Conservation (phyloP, 1,140 invertebrate genomes). For the Trichomalopsis sarcophagae region DNA sequence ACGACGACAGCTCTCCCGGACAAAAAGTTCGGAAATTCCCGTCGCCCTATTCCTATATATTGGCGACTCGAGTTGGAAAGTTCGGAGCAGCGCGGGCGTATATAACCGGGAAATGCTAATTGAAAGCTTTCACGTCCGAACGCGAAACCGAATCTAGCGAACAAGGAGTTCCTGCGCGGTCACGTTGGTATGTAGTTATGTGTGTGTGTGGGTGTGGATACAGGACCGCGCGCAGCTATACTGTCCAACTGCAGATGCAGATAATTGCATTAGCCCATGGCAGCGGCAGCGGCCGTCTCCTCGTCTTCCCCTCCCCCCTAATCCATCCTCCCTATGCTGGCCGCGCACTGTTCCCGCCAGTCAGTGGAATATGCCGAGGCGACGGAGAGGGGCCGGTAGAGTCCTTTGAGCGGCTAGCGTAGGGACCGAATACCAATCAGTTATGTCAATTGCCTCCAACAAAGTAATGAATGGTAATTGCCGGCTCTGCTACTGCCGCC, state of each 20-base stretch:
- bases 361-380: constrained; percentile 10
- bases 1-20: background rate
- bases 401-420: constrained; percentile 62
- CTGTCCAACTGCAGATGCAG: constrained; percentile 51
- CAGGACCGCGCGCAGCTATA: background rate
- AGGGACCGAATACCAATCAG: constrained; percentile 70
- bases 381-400: background rate
- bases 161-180: background rate
- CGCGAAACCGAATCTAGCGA: constrained; percentile 4
- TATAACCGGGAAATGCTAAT: constrained; percentile 14
- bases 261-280: constrained; percentile 64
- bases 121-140: constrained; percentile 11
- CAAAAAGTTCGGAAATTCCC: background rate
- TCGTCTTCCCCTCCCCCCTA: background rate
- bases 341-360: background rate
- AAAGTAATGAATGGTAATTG: constrained; percentile 73
- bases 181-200: background rate
- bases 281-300: constrained; percentile 28
- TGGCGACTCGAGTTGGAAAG: background rate
- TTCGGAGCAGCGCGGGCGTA: background rate
- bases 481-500: constrained; percentile 25
- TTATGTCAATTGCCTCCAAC: constrained; percentile 71
- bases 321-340: background rate
- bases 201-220: background rate
- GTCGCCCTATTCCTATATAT: background rate